phyloP scores from a whole-genome alignment of 2,797 vertebrate species.

The Coendou prehensilis region DNA sequence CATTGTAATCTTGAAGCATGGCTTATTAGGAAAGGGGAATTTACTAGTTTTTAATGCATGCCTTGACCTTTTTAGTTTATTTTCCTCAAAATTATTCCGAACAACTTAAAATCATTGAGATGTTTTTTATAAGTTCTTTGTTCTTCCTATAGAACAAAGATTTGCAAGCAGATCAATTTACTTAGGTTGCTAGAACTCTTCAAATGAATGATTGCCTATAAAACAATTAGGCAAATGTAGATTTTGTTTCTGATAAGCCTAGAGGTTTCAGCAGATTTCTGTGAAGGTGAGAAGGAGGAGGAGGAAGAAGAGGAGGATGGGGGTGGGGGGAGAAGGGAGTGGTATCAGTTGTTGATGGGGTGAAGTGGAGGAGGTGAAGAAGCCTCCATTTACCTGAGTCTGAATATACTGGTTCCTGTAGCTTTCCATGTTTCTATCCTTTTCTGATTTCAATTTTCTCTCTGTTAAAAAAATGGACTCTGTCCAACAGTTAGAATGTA shows the following conservation, averaged over 20 bases:
- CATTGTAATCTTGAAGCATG: conserved; percentile 23
- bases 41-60: background rate
- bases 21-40: background rate
- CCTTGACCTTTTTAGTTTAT: conserved; percentile 30
- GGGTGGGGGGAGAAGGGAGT: background rate
- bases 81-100: conserved; percentile 63
- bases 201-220: background rate
- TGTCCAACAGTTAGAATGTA: background rate
- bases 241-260: background rate
- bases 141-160: background rate
- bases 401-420: background rate
- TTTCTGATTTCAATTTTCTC: conserved; percentile 56
- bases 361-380: background rate
- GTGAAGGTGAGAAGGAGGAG: conserved; percentile 7
- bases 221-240: conserved; percentile 44
- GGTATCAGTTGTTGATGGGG: background rate
- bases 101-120: conserved; percentile 36
- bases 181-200: background rate
- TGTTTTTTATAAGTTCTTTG: conserved; percentile 50
- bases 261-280: background rate
- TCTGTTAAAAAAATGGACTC: background rate
- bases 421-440: background rate
- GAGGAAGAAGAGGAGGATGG: background rate
- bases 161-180: conserved; percentile 59
- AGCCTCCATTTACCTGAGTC: background rate